Evolutionary conservation across 1,140 invertebrate genomes (phyloP), one percentile per base, ranked within the genome.

Genomic region (Trachymyrmex septentrionalis): DNA sequence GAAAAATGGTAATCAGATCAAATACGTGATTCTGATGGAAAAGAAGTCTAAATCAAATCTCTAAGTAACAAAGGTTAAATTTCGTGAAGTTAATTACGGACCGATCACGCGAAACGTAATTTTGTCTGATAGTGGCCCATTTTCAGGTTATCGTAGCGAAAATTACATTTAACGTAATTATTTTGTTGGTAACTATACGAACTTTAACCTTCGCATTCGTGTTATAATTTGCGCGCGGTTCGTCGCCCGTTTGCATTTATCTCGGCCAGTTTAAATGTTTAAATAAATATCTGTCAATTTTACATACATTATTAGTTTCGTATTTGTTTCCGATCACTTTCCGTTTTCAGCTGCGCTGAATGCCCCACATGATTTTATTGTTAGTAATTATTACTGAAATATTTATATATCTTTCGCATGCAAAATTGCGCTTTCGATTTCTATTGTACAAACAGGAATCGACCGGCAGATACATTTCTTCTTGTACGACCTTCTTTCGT

Each of bases 221-320:
- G 69, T 61, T 75, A 50, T 61, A 84, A 84, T 75, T 84, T 30
- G 69, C 55, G 80, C 55, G 57, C 69, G 69, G 80, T 50, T 27
- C 80, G 44, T 63, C 44, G 69, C 80, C 55, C 69, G 14, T 73
- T 82, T 82, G 34, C 38, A 84, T 75, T 84, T 84, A 73, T 75
- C 69, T 84, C 80, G 69, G n/a, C 34, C 53, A 21, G 38, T 81
- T 81, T 81, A 71, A 81, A 81, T 30, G 38, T 84, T 73, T 84
- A 84, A 84, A 84, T 84, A 84, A 84, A 84, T 84, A 84, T 84
- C 80, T 84, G 80, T 44, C 69, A 84, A 72, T 84, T 84, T 61
- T 84, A 84, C 80, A 82, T 82, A 73, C 69, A 84, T 84, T 84
- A 84, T 84, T 84, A 84, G 80, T 84, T 84, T 63, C 55, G 38